Evolutionary conservation across 2,113 vertebrate species (phyloP).

Genomic region (Dasyprocta punctata): DNA sequence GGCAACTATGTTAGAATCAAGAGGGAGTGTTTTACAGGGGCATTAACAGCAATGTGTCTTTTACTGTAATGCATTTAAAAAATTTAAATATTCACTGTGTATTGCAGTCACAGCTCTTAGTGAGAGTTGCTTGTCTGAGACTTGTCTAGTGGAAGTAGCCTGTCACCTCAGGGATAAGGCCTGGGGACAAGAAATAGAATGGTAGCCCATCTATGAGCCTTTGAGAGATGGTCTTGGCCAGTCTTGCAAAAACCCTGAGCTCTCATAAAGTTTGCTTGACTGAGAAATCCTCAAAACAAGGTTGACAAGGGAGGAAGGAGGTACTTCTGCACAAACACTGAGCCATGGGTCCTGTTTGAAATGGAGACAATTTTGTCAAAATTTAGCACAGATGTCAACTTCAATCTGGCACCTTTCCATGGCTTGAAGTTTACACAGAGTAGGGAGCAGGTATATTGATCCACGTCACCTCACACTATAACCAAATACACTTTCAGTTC

Average conservation of each 20-base stretch:
- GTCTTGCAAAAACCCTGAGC: not conserved
- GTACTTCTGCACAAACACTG: not conserved
- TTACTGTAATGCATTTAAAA: not conserved
- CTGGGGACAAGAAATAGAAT: not conserved
- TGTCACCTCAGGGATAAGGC: not conserved
- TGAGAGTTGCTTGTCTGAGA: not conserved
- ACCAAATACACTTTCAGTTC: conserved; percentile 74
- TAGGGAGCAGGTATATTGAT: conserved; percentile 77
- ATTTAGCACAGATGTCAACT: accelerated
- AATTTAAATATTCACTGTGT: not conserved
- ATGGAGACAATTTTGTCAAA: not conserved
- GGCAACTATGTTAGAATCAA: not conserved
- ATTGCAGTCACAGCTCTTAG: not conserved
- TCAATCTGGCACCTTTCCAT: not conserved
- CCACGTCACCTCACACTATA: conserved; percentile 80
- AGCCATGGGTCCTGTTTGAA: not conserved
- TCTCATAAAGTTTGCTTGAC: not conserved
- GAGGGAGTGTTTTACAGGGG: not conserved
- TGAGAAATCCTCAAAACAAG: not conserved
- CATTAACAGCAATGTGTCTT: not conserved
- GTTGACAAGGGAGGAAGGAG: not conserved
- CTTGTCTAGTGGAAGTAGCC: not conserved
- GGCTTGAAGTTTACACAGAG: conserved; percentile 3
- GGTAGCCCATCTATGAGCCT: not conserved
- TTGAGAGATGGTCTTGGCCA: not conserved